phyloP scores from a whole-genome alignment of 2,113 vertebrate genomes.

The Corythaeola cristata region DNA sequence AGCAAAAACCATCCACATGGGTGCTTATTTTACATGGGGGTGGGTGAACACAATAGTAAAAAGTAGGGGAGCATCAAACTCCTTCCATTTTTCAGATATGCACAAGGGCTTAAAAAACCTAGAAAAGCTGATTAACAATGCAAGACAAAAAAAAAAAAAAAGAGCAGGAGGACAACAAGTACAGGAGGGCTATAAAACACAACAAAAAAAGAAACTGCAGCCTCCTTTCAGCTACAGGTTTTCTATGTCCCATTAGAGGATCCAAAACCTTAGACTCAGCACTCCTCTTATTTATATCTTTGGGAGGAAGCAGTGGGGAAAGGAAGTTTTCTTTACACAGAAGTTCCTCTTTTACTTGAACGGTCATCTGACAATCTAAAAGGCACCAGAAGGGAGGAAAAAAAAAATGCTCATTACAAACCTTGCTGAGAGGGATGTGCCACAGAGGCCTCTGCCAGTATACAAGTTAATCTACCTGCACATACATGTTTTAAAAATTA shows the following conservation, averaged over 20 bases:
- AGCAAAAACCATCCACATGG: not conserved
- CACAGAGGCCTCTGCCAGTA: not conserved
- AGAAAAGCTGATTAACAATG: not conserved
- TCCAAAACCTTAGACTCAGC: not conserved
- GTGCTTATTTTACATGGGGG: not conserved
- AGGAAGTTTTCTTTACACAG: not conserved
- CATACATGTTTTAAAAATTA: not conserved
- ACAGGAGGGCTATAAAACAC: not conserved
- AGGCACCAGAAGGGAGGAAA: not conserved
- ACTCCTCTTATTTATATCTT: not conserved
- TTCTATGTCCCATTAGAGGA: not conserved
- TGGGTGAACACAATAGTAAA: not conserved
- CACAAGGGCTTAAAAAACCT: not conserved
- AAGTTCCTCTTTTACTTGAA: not conserved
- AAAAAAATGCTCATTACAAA: not conserved
- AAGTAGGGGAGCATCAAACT: not conserved
- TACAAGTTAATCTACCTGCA: not conserved
- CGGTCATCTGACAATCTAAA: not conserved
- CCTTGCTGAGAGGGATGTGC: not conserved
- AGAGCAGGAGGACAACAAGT: fast-evolving
- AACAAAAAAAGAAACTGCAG: not conserved
- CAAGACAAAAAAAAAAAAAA: not conserved
- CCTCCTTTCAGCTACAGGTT: not conserved
- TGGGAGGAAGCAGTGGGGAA: not conserved
- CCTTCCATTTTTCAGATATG: not conserved